Evolutionary conservation across 2,888 invertebrate genomes (phyloP).

Genomic region (Julus scandinavius): DNA sequence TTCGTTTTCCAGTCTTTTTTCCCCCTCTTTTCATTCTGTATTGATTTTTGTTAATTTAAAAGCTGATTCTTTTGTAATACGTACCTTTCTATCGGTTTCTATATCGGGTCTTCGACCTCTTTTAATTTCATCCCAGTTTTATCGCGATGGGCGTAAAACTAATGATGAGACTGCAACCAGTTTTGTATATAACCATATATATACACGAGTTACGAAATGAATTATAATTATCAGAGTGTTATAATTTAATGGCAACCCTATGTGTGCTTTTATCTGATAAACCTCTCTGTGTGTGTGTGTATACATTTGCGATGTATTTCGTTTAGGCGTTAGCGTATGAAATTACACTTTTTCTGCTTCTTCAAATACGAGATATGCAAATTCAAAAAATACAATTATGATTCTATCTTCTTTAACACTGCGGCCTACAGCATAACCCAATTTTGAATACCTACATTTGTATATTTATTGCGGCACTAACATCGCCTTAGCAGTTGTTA

Average conservation of each 20-base stretch:
- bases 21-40: neutral
- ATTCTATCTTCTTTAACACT: constrained; percentile 7
- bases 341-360: neutral
- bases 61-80: constrained; percentile 2
- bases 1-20: neutral
- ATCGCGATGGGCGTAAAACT: neutral
- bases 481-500: constrained; percentile 21
- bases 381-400: neutral
- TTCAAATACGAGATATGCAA: neutral
- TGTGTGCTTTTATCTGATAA: neutral
- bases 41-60: neutral
- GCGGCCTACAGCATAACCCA: neutral
- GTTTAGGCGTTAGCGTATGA: neutral
- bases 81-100: neutral
- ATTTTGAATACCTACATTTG: constrained; percentile 34
- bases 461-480: constrained; percentile 16
- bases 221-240: neutral
- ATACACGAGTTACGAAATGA: neutral
- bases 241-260: neutral
- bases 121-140: neutral
- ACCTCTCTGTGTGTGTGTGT: neutral
- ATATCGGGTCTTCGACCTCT: neutral
- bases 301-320: neutral
- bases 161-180: neutral
- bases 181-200: neutral